Percentiles rank a stretch among this genome's conserved stretches.
Evolutionary conservation across 2,888 invertebrate genomes (phyloP).

Genomic region (Auanema sp.): DNA sequence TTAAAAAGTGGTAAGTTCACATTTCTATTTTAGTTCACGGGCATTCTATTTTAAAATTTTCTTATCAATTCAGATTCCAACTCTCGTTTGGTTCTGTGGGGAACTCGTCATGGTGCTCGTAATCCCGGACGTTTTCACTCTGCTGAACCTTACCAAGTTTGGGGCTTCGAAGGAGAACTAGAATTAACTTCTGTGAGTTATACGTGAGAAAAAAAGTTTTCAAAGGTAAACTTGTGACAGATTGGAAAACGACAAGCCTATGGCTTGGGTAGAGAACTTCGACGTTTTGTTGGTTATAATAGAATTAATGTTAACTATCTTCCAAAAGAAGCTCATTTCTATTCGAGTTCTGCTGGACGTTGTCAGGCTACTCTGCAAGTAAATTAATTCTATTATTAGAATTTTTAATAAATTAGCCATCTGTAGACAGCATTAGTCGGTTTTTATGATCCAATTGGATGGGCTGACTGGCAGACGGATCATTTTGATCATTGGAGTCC

Average conservation of each 20-base stretch:
- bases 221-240: slow-evolving; percentile 14
- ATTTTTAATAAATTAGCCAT: background rate
- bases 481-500: slow-evolving; percentile 42
- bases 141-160: slow-evolving; percentile 1
- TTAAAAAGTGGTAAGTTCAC: too few relatives aligned
- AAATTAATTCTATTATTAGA: slow-evolving; percentile 1
- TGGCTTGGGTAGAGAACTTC: slow-evolving; percentile 31
- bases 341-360: slow-evolving; percentile 35
- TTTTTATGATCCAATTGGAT: slow-evolving; percentile 34
- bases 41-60: too few relatives aligned
- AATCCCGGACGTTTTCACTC: too few relatives aligned
- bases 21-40: too few relatives aligned
- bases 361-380: slow-evolving; percentile 43
- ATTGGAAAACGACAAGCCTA: slow-evolving; percentile 32
- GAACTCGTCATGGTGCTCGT: too few relatives aligned
- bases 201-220: background rate
- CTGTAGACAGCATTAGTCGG: slow-evolving; percentile 42
- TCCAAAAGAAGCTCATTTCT: slow-evolving; percentile 29
- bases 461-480: slow-evolving; percentile 44
- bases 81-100: too few relatives aligned
- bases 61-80: too few relatives aligned
- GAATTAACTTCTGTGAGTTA: slow-evolving; percentile 27
- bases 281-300: slow-evolving; percentile 21
- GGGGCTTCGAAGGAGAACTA: slow-evolving; percentile 34
- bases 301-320: slow-evolving; percentile 17